A percentile compares a stretch with the other conserved stretches of the same genome.
phyloP scores from a whole-genome alignment of 2,113 vertebrate species.

The Lasiurus cinereus region DNA sequence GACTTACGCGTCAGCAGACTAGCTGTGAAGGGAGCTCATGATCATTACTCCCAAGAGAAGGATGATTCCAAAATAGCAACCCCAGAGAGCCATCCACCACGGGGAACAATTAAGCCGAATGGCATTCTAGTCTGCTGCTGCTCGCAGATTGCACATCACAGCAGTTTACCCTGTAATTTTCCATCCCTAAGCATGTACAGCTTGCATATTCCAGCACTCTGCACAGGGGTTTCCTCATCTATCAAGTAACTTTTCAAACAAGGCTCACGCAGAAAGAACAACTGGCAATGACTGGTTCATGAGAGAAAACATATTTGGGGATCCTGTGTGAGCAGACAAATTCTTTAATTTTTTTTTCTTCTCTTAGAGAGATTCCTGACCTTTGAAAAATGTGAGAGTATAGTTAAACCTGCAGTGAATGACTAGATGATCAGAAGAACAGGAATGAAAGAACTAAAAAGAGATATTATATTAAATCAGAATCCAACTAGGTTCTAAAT shows the following conservation, averaged over 20 bases:
- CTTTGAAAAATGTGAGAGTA: conserved; percentile 37
- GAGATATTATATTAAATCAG: conserved; percentile 40
- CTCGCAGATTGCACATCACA: neutral
- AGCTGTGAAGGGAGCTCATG: neutral
- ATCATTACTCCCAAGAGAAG: conserved; percentile 27
- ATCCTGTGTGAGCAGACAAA: conserved; percentile 23
- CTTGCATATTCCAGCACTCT: conserved; percentile 34
- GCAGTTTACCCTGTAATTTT: neutral
- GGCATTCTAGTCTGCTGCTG: conserved; percentile 14
- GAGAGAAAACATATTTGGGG: conserved; percentile 2
- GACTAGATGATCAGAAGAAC: conserved; percentile 51
- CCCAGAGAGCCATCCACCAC: neutral
- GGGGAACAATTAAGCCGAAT: conserved; percentile 5
- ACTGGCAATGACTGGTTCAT: conserved; percentile 28
- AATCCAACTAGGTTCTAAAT: conserved; percentile 41
- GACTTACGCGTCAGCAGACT: conserved; percentile 40
- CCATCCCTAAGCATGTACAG: conserved; percentile 2
- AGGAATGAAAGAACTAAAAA: conserved; percentile 54
- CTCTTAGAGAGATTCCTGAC: neutral
- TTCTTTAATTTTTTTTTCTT: neutral
- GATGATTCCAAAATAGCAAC: conserved; percentile 61
- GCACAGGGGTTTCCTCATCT: conserved; percentile 67
- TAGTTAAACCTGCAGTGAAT: conserved; percentile 71
- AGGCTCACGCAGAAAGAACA: neutral
- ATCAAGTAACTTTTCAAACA: conserved; percentile 58